Evolutionary conservation across 2,888 invertebrate species (phyloP), one percentile per base, ranked within the genome.

Genomic region (Eupeodes luniger): DNA sequence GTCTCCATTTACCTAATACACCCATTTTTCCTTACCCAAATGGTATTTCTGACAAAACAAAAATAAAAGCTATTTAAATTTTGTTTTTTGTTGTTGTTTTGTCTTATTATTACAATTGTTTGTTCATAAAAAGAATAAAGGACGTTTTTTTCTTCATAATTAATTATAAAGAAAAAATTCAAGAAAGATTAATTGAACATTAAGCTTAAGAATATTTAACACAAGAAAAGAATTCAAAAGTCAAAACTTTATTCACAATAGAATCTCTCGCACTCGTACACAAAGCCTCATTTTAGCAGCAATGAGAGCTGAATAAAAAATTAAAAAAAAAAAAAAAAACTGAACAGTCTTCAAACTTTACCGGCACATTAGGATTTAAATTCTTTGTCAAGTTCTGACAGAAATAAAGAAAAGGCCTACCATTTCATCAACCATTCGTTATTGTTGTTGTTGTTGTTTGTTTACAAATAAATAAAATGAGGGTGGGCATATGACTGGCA

Each of bases 351-450:
- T 67, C 34, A 67, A 67, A 67, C 67, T 67, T 67, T 67, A 67
- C 67, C 67, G 67, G 67, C 67, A 67, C 67, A 67, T 67, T 67
- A 51, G 67, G 51, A 67, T 67, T 67, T 47, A 67, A 67, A 67
- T 67, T 67, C 67, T 67, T 67, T 67, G 67, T 67, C 51, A 67
- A 67, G 51, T 51, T 67, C 67, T 67, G 67, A 44, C 67, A 67
- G 36, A 16, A 34, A 67, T 5, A 16, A 44, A 51, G 51, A 67
- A 67, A 67, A 53, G 51, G 36, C 67, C 49, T 66, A 64, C 9
- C 19, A 51, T 67, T 67, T 51, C 51, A 59, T 59, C 57, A 64
- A 44, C 47, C n/a, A 40, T 40, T 40, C 40, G 40, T 5, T 40
- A 9, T 40, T 5, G 40, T 40, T 40, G 40, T 4, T 40, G 51